Evolutionary conservation across 1,140 invertebrate genomes (phyloP), one percentile per base, ranked within the genome.

Genomic region (Nebria ingens): DNA sequence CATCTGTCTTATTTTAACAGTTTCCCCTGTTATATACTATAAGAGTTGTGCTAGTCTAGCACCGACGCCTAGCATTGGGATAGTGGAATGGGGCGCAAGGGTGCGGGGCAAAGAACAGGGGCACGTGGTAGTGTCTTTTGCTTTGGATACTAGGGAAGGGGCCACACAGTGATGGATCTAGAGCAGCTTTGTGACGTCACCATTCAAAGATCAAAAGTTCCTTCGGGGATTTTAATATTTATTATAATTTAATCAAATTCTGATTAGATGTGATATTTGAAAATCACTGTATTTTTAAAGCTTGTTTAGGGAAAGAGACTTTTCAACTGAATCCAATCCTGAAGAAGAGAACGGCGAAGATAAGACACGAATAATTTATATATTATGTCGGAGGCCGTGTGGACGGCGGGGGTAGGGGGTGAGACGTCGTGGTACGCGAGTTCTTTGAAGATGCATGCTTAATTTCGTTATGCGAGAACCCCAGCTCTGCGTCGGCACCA

Each of bases 1-100:
- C 65, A 67, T 67, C 64, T 65, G 65, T 67, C 65, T 67, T 67
- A 67, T 67, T 67, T 65, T 65, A 62, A 62, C 64, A 58, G 61
- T 66, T 66, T 62, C 64, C 64, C 64, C 61, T 61, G 60, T 65
- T 64, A 12, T 45, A 45, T 6, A n/a, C 25, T 34, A 34, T n/a
- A 34, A 17, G 17, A 45, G 40, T 29, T 29, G 25, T 29, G 25
- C 25, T 29, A 11, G 40, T 45, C 25, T n/a, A n/a, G n/a, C n/a
- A n/a, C n/a, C n/a, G n/a, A 34, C 25, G 25, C 6, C 25, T 6
- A n/a, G 6, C 25, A 34, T n/a, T 34, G 25, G 25, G 25, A n/a
- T 34, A n/a, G 6, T n/a, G n/a, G 25, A n/a, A 34, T 6, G 6
- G n/a, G 25, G 25, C 6, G 25, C 6, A n/a, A 9, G 25, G 25